Evolutionary conservation across 2,888 invertebrate species (phyloP).

Genomic region (Patella ulyssiponensis): DNA sequence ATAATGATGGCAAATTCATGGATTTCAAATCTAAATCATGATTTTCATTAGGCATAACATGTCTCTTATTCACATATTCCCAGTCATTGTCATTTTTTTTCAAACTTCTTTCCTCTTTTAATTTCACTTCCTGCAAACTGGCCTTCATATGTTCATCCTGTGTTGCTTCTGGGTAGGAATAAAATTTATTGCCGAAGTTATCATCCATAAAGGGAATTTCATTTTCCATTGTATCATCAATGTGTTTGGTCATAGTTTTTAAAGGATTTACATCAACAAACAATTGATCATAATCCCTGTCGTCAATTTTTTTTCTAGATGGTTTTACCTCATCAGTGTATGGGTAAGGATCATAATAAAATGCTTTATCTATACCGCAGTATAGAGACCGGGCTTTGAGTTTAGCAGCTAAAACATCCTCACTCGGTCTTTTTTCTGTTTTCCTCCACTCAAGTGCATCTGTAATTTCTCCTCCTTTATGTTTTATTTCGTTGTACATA

Average conservation of each 20-base stretch:
- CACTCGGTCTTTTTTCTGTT: conserved; percentile 10
- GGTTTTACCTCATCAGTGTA: conserved; percentile 17
- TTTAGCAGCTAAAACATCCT: not conserved
- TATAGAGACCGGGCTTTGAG: not conserved
- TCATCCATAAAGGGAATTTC: conserved; percentile 16
- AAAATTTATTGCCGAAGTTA: not conserved
- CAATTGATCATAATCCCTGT: not conserved
- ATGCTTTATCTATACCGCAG: conserved; percentile 12
- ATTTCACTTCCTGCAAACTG: conserved; percentile 44
- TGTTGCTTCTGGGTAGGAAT: conserved; percentile 38
- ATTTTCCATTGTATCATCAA: too few species aligned
- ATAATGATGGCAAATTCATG: too few species aligned
- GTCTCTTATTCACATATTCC: conserved; percentile 48
- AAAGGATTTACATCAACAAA: not conserved
- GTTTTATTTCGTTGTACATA: conserved; percentile 30
- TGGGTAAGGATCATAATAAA: not conserved
- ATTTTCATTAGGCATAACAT: conserved; percentile 15
- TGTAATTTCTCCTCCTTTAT: conserved; percentile 22
- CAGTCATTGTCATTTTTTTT: conserved; percentile 47
- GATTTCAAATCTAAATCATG: too few species aligned
- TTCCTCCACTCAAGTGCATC: conserved; percentile 37
- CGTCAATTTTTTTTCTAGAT: not conserved
- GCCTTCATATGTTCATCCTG: conserved; percentile 53
- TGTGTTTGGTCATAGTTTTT: not conserved
- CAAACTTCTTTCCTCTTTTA: conserved; percentile 21